Conservation (phyloP, 1,140 invertebrate species). For the Pogonognathellus flavescens region DNA sequence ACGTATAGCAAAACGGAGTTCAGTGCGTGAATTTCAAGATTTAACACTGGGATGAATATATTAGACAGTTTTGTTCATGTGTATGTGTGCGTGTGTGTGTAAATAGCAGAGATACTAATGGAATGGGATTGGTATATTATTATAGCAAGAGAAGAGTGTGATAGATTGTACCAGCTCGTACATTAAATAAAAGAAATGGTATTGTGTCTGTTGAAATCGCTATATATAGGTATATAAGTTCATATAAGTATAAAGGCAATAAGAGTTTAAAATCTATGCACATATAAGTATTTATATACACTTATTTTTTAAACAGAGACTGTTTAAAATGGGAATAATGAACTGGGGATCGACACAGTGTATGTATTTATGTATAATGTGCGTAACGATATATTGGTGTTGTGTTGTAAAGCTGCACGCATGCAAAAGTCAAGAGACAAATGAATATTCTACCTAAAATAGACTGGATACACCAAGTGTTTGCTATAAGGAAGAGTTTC, state of each 20-base stretch:
- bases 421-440: neutral
- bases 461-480: neutral
- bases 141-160: too few species aligned
- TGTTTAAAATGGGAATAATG: too few species aligned
- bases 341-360: neutral
- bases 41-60: neutral
- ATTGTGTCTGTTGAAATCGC: too few species aligned
- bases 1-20: neutral
- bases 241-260: too few species aligned
- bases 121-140: too few species aligned
- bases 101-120: too few species aligned
- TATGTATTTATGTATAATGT: neutral
- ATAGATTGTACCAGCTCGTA: too few species aligned
- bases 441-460: conserved; percentile 47
- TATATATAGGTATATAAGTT: too few species aligned
- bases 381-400: neutral
- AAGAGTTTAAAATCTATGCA: too few species aligned
- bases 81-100: neutral
- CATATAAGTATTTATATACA: too few species aligned
- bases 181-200: too few species aligned
- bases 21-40: neutral
- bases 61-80: neutral
- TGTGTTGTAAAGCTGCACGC: neutral
- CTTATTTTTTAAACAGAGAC: too few species aligned
- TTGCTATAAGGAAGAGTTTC: neutral